Conservation (phyloP, 1,140 invertebrate species). For the Bradynema listronoti region DNA sequence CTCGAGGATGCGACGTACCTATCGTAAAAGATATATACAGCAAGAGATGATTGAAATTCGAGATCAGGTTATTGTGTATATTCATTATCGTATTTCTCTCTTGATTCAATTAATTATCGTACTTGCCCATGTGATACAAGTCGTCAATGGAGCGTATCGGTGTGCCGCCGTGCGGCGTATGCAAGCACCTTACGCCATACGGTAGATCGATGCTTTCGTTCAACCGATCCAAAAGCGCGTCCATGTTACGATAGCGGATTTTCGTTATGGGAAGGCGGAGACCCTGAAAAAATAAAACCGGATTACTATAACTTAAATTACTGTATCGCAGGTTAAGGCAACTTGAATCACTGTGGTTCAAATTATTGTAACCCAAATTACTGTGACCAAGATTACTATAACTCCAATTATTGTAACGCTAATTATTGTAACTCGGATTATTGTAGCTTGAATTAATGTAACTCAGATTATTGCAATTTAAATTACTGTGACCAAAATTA, state of each 20-base stretch:
- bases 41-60: not conserved
- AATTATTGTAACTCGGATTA: slow-evolving; percentile 1
- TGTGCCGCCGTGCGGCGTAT: slow-evolving; percentile 51
- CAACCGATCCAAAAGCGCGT: slow-evolving; percentile 49
- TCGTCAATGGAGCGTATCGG: slow-evolving; percentile 42
- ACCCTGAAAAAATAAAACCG: too few species aligned
- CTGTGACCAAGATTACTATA: slow-evolving; percentile 6
- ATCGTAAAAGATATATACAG: not conserved
- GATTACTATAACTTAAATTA: slow-evolving; percentile 4
- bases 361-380: not conserved
- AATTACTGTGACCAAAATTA: too few species aligned
- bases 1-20: slow-evolving; percentile 54
- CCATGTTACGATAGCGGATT: slow-evolving; percentile 52
- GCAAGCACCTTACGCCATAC: slow-evolving; percentile 49
- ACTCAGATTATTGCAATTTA: not conserved
- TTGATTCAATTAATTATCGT: slow-evolving; percentile 6
- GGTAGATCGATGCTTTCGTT: slow-evolving; percentile 48
- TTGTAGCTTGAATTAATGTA: not conserved
- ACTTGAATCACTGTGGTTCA: not conserved
- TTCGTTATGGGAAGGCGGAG: slow-evolving; percentile 54
- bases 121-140: slow-evolving; percentile 54
- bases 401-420: not conserved
- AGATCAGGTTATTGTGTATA: not conserved
- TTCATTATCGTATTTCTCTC: not conserved
- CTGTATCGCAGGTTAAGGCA: slow-evolving; percentile 2